These are phyloP conservation scores for Epizoanthus illoricatus DNA, from an alignment of 92 coral and sea anemone genomes.

Conservation along the genomic window DNA sequence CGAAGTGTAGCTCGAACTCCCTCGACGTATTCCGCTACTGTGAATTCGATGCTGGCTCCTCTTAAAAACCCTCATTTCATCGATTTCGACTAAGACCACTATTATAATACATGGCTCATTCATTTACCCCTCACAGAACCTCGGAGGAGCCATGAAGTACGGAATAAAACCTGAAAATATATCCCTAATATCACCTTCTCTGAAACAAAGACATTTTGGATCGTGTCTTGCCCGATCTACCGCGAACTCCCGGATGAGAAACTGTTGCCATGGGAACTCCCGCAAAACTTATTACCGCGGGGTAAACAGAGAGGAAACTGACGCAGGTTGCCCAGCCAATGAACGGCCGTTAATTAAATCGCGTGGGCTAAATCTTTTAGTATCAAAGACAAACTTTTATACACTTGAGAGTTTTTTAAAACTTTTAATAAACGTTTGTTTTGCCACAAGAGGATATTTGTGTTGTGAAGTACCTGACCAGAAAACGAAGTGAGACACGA, in stretches of 20 bases:
- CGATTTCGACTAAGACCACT: not conserved
- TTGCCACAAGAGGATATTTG: too few species aligned
- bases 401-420: too few species aligned
- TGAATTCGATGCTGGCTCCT: slow-evolving; percentile 26
- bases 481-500: too few species aligned
- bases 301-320: slow-evolving; percentile 68
- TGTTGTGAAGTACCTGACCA: too few species aligned
- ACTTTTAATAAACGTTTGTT: too few species aligned
- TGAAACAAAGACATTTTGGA: slow-evolving; percentile 60
- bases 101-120: not conserved
- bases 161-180: slow-evolving; percentile 21
- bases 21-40: slow-evolving; percentile 14
- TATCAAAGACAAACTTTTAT: too few species aligned
- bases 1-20: slow-evolving; percentile 36
- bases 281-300: slow-evolving; percentile 67
- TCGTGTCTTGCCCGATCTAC: slow-evolving; percentile 38
- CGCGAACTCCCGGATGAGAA: slow-evolving; percentile 78
- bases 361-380: not conserved
- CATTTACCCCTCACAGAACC: slow-evolving; percentile 11
- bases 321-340: slow-evolving; percentile 29
- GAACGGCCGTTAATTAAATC: not conserved
- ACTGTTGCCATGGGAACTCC: slow-evolving; percentile 74
- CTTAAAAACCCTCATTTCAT: slow-evolving; percentile 18
- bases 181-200: slow-evolving; percentile 36
- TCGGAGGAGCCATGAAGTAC: slow-evolving; percentile 13